Evolutionary conservation across 1,140 invertebrate genomes (phyloP), one percentile per base, ranked within the genome.

Genomic region (Palaemon carinicauda): DNA sequence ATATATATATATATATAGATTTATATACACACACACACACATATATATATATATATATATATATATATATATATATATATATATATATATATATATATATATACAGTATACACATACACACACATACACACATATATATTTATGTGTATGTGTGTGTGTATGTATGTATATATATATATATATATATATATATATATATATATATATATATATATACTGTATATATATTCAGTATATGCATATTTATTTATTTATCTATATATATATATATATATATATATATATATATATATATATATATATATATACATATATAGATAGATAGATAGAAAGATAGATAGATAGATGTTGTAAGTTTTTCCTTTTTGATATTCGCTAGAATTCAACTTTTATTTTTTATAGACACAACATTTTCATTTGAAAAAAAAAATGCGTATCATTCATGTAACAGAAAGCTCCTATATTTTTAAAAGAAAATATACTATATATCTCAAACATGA

Each of bases 81-180:
- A 33, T 41, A 19, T 50, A 29, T 77, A n/a, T 31, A n/a, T 77
- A 50, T 41, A 50, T 41, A n/a, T n/a, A n/a, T n/a, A n/a, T n/a
- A n/a, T n/a, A n/a, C n/a, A n/a, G n/a, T n/a, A n/a, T n/a, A n/a
- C 65, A 77, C 21, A 77, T 77, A 77, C 41, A 77, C 50, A 77
- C 9, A 78, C 21, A 78, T 53, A 31, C 27, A 78, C 50, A 52
- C 29, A 51, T 78, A 78, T 78, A n/a, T n/a, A n/a, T n/a, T n/a
- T n/a, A n/a, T n/a, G n/a, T n/a, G n/a, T n/a, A n/a, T n/a, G n/a
- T n/a, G n/a, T n/a, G n/a, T n/a, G n/a, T n/a, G 24, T 52, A 77
- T 75, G 50, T 77, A 77, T 77, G 50, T 77, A 77, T 77, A 41
- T 75, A 33, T 75, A 77, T 77, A 77, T 77, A 51, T 77, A 77